Evolutionary conservation across 2,113 vertebrate species (phyloP).

Genomic region (Rhinopomastus cyanomelas): DNA sequence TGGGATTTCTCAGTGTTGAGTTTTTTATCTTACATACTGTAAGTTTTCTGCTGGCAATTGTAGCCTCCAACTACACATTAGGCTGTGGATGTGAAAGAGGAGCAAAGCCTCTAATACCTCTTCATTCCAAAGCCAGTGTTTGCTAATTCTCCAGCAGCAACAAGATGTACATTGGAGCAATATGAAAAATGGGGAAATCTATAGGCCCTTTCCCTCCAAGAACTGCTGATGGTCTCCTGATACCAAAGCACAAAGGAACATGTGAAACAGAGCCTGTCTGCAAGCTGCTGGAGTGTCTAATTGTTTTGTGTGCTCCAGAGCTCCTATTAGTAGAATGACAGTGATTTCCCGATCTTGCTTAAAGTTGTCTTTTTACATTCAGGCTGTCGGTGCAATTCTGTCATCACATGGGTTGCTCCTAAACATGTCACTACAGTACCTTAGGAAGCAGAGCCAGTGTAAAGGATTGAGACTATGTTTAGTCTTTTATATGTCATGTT

Average conservation of each 20-base stretch:
- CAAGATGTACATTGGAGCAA: background rate
- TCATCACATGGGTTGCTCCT: background rate
- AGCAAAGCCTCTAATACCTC: background rate
- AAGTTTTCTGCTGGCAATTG: background rate
- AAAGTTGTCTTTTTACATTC: background rate
- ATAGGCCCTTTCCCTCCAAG: background rate
- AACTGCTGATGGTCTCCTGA: background rate
- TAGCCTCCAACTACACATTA: background rate
- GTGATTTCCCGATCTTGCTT: background rate
- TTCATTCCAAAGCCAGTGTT: background rate
- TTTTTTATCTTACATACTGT: slow-evolving; percentile 29
- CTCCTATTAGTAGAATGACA: background rate
- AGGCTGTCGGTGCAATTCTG: background rate
- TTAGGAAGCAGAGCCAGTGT: background rate
- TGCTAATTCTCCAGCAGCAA: background rate
- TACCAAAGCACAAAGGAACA: background rate
- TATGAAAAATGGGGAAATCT: background rate
- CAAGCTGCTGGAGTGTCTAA: background rate
- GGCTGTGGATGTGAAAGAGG: background rate
- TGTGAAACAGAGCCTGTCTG: background rate
- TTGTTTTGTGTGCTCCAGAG: background rate
- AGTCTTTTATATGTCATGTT: background rate
- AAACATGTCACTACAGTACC: background rate
- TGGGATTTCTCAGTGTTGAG: slow-evolving; percentile 4
- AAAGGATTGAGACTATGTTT: background rate